phyloP scores from a whole-genome alignment of 1,140 invertebrate species.

The Chrysomallon squamiferum region DNA sequence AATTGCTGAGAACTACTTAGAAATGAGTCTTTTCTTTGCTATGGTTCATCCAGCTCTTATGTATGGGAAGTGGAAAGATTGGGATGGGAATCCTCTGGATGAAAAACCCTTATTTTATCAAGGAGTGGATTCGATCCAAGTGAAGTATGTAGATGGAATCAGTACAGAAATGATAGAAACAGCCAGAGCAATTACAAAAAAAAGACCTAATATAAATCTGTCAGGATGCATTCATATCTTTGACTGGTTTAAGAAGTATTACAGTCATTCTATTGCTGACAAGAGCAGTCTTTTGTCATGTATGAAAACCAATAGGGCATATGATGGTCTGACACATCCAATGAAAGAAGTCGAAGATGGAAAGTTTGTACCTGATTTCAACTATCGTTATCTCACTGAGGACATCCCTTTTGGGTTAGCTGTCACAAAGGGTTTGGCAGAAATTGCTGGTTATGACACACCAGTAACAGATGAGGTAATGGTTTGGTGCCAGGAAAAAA shows the following conservation, averaged over 20 bases:
- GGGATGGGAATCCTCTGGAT: conserved; percentile 26
- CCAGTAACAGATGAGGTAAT: conserved; percentile 41
- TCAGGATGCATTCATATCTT: conserved; percentile 33
- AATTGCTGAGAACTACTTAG: conserved; percentile 30
- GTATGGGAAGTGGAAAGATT: conserved; percentile 37
- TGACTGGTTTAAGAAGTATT: conserved; percentile 38
- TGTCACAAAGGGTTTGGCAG: conserved; percentile 42
- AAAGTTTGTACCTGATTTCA: conserved; percentile 41
- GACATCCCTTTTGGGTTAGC: conserved; percentile 49
- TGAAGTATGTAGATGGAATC: conserved; percentile 25
- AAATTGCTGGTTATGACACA: conserved; percentile 32
- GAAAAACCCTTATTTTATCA: conserved; percentile 43
- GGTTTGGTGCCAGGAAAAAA: conserved; percentile 37
- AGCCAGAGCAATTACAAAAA: conserved; percentile 25
- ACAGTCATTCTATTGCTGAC: conserved; percentile 33
- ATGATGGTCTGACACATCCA: conserved; percentile 42
- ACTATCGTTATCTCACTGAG: conserved; percentile 39
- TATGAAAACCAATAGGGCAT: conserved; percentile 42
- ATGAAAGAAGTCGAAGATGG: conserved; percentile 31
- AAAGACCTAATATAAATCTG: conserved; percentile 27
- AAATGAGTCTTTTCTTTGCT: conserved; percentile 35
- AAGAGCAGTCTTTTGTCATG: conserved; percentile 20
- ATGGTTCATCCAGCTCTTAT: conserved; percentile 41
- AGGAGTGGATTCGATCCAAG: conserved; percentile 34
- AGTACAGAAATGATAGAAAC: conserved; percentile 34